Base-by-base conservation (phyloP, 2,113 vertebrate genomes). In the Aramus guarauna region DNA sequence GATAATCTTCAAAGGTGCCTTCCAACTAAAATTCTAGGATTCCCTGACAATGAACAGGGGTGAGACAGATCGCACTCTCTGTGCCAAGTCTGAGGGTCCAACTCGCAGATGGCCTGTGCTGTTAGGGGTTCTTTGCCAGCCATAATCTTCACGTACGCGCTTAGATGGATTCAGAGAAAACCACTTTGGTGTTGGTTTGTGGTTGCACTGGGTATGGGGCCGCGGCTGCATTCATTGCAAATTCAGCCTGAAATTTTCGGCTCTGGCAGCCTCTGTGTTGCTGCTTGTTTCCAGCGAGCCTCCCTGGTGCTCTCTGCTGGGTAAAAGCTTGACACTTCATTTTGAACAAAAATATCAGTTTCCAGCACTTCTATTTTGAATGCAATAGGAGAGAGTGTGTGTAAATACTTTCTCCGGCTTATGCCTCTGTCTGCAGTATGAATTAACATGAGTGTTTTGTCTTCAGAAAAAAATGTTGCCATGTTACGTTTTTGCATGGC, bases 401-500 rank as follows among this genome's bases (percentile, higher is more conserved):
- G 6, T 74, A 95, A 88, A 80, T 92, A 62, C 62, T 91, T 79
- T 26, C 37, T 83, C 66, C 32, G 50, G 91, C 73, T 91, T 82
- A 9, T 92, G 69, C 68, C 50, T 91, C 80, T 92, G 68, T 94
- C 89, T 96, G 69, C 86, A 62, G 11, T 17, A 26, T 67, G 84
- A 91, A 90, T 94, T 95, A 96, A 76, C 86, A 85, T 92, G 48
- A 68, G 50, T 39, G 72, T 84, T 96, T 95, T 81, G 69, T 90
- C 89, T 95, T 95, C 5, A 30, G 62, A 80, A 72, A 48, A 82
- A 82, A 86, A 41, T 12, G 34, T 82, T 81, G 43, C 76, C 30
- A 19, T n/a, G 5, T 78, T 63, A 18, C 62, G 47, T 95, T 90
- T 63, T 86, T 95, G 75, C 1, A 5, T 78, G 75, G 47, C 56